Base-by-base conservation (phyloP, 2,888 invertebrate genomes). In the Dynastes tityus region DNA sequence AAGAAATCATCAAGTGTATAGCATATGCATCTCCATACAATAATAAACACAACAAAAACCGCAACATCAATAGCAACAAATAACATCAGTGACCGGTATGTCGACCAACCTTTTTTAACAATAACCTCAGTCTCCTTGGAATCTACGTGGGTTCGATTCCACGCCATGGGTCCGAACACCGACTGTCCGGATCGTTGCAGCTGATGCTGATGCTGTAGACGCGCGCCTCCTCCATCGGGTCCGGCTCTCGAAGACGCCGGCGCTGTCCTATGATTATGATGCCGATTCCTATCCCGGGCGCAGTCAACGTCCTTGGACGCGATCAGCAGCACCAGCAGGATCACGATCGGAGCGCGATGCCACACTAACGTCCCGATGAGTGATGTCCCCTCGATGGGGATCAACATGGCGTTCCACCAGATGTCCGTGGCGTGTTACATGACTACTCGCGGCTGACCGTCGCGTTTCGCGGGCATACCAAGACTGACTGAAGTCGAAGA, bases 311-410 rank as follows among this genome's bases (percentile, higher is more conserved):
- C 61, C 11, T 29, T 11, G 27, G 61, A 27, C 27, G 61, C 80
- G 53, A 81, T 73, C 61, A 83, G 68, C 67, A 77, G 78, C 61
- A 83, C 64, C 67, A 77, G 78, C 58, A 82, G 75, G 65, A 82
- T 75, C 75, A 80, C 64, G 45, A 68, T 68, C 76, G 16, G 40
- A 29, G 22, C 53, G n/a, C 32, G 32, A 37, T 16, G 16, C 53
- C 53, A 27, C n/a, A 64, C 45, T 63, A 63, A 78, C 45, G 64
- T 2, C 16, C 53, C 63, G 51, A 70, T 70, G 32, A 79, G 37
- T 13, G 76, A 37, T 68, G 79, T 77, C 82, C 83, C 82, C 83
- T 81, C 82, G 81, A 81, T 81, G 82, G 82, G 83, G 82, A 82
- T 79, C 81, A 83, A 83, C 83, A 84, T 83, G 83, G 82, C 80